Conservation (phyloP, 1,140 invertebrate genomes). For the Ylistrum balloti region DNA sequence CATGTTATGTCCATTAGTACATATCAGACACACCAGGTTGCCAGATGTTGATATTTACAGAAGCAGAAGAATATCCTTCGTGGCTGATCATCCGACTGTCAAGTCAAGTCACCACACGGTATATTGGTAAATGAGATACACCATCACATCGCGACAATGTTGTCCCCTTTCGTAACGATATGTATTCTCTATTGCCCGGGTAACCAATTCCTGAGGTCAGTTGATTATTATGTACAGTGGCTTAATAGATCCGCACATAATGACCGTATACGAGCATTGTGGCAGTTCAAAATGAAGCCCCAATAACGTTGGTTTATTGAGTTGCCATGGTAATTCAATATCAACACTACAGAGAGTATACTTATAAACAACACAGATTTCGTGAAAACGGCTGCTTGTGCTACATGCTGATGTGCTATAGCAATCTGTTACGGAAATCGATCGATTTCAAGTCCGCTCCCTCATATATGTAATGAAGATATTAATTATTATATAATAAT, state of each 20-base stretch:
- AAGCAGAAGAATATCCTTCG: no score
- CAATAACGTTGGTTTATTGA: conserved; percentile 11
- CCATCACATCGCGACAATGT: neutral
- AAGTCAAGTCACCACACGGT: neutral
- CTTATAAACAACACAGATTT: neutral
- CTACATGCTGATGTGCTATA: neutral
- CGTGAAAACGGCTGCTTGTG: neutral
- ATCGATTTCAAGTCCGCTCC: neutral
- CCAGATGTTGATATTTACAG: neutral
- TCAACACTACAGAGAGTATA: neutral
- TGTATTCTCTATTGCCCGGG: neutral
- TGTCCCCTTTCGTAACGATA: neutral
- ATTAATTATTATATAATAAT: neutral
- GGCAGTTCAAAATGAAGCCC: neutral
- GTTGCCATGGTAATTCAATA: conserved; percentile 39
- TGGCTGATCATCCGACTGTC: neutral
- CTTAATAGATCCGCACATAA: neutral
- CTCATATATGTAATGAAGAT: neutral
- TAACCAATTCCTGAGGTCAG: neutral
- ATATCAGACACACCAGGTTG: neutral
- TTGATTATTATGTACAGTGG: neutral
- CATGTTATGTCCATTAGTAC: neutral
- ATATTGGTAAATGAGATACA: neutral
- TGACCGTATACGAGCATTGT: neutral
- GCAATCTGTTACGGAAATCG: neutral